Evolutionary conservation across 2,888 invertebrate species (phyloP).

Genomic region (Cryptocephalus primarius): DNA sequence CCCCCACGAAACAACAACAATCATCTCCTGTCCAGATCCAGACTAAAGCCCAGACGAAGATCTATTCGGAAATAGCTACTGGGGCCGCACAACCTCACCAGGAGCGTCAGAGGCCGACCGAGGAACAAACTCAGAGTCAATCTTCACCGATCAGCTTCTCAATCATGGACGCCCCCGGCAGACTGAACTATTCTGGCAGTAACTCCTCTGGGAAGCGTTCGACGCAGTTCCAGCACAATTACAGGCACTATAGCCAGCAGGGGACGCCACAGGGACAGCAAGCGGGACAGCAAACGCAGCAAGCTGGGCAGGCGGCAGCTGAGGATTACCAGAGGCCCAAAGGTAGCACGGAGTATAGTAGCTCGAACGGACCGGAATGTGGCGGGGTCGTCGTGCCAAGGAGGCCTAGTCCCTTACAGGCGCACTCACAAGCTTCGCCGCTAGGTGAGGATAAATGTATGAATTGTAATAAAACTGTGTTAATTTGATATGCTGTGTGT

Average conservation of each 20-base stretch:
- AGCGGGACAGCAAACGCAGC: constrained; percentile 48
- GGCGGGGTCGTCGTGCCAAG: constrained; percentile 50
- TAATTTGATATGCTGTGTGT: too few relatives aligned
- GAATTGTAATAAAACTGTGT: neutral
- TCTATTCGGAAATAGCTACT: constrained; percentile 53
- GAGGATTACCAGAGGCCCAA: constrained; percentile 43
- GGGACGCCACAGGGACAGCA: constrained; percentile 41
- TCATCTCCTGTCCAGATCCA: constrained; percentile 42
- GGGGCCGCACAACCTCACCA: constrained; percentile 14
- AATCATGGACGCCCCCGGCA: constrained; percentile 58
- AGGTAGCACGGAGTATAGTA: constrained; percentile 40
- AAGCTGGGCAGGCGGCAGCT: constrained; percentile 45
- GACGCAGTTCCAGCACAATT: constrained; percentile 42
- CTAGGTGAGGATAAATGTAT: constrained; percentile 24
- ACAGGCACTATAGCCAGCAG: constrained; percentile 45
- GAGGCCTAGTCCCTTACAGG: constrained; percentile 56
- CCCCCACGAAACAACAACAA: constrained; percentile 20
- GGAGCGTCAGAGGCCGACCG: constrained; percentile 29
- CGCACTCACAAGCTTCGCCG: constrained; percentile 62
- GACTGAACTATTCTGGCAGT: constrained; percentile 49
- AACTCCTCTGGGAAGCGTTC: constrained; percentile 43
- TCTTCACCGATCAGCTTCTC: constrained; percentile 69
- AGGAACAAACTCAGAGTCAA: constrained; percentile 46
- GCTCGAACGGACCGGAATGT: constrained; percentile 44
- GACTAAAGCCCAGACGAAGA: constrained; percentile 68